Base-by-base conservation (phyloP, 1,140 invertebrate species). In the Bombus pyrosoma region DNA sequence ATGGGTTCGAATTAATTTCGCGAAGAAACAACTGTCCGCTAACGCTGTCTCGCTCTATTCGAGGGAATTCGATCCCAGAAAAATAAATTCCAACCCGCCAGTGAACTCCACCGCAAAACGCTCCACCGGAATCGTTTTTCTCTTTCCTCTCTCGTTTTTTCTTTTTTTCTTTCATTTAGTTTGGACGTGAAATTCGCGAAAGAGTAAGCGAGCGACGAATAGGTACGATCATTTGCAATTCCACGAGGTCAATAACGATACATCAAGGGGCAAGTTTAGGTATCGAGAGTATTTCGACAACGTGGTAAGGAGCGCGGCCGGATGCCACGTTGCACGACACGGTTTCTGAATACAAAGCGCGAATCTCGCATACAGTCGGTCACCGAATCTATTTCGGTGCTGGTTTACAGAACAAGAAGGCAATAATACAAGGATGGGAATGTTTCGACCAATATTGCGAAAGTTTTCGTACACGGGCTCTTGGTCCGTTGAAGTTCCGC, bases 391-490 rank as follows among this genome's bases (percentile, higher is more conserved):
- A 71, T 71, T 87, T 22, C 6, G n/a, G 34, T 80, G 69, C 32
- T 82, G 79, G 81, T 90, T 85, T 82, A 79, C 85, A 79, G 89
- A 79, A 89, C 85, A 85, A 89, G 84, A 59, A 75, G 88, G 78
- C 82, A 90, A 90, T 90, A 89, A 90, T 89, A 79, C 75, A 53
- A 64, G 86, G 69, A 85, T 66, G 87, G 74, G 57, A 83, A 74
- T 59, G 88, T 74, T 82, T 71, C 89, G 79, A 89, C 87, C 81
- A 89, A 91, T 92, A 92, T 92, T 92, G 88, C 89, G 80, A 92
- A 92, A 92, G 87, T 92, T 92, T 91, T 71, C 81, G 76, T 74
- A 68, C 57, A 87, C 83, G 13, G 22, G 37, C 57, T 89, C 81
- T 75, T 81, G 83, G 85, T 77, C 84, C 81, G 88, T 90, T 88